Evolutionary conservation across 2,888 invertebrate genomes (phyloP).

Genomic region (Pseudococcus longispinus): DNA sequence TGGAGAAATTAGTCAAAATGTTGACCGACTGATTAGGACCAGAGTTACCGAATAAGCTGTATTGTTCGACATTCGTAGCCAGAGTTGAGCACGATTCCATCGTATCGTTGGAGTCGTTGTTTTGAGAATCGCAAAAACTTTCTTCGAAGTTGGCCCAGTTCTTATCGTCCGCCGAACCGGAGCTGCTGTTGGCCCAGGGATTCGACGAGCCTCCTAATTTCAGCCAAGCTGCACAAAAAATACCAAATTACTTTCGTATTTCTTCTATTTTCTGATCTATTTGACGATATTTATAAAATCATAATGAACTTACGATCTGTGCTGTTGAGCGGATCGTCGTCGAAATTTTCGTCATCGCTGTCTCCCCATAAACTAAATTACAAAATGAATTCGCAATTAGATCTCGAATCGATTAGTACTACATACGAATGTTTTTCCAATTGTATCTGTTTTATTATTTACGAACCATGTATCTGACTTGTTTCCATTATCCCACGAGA

Average conservation of each 20-base stretch:
- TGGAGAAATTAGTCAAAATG: conserved; percentile 33
- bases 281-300: background rate
- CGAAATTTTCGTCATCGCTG: conserved; percentile 49
- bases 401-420: background rate
- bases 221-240: conserved; percentile 45
- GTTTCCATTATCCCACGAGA: background rate
- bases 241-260: background rate
- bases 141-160: conserved; percentile 58
- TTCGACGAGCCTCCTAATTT: conserved; percentile 46
- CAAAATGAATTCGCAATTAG: background rate
- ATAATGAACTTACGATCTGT: conserved; percentile 36
- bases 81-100: conserved; percentile 25
- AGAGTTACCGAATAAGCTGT: conserved; percentile 11
- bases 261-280: background rate
- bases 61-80: conserved; percentile 21
- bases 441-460: background rate
- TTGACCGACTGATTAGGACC: background rate
- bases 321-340: conserved; percentile 16
- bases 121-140: conserved; percentile 53
- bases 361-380: conserved; percentile 30
- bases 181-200: conserved; percentile 33
- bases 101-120: background rate
- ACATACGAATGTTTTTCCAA: background rate
- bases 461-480: background rate
- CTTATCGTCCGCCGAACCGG: background rate